phyloP scores from a whole-genome alignment of 2,888 invertebrate species.

The Pogonocherus hispidulus region DNA sequence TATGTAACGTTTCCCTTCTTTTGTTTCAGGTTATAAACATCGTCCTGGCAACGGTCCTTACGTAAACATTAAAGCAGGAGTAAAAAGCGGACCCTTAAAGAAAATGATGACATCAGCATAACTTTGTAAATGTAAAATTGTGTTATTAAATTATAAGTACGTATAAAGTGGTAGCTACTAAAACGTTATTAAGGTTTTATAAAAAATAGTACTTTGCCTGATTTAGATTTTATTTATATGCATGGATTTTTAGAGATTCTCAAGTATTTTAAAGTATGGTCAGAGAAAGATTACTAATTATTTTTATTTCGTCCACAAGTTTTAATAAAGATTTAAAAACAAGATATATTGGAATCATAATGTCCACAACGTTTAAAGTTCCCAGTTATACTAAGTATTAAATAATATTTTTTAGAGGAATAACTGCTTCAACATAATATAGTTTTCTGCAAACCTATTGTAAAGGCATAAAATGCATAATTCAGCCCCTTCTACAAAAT shows the following conservation, averaged over 20 bases:
- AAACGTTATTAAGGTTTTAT: neutral
- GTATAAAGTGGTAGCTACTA: neutral
- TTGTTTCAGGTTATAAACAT: conserved; percentile 71
- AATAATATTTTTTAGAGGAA: too few relatives aligned
- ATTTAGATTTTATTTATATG: too few relatives aligned
- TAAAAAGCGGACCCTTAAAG: conserved; percentile 65
- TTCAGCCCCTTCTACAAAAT: too few relatives aligned
- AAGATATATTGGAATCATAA: too few relatives aligned
- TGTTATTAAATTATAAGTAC: neutral
- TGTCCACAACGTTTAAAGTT: too few relatives aligned
- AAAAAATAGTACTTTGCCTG: too few relatives aligned
- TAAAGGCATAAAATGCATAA: too few relatives aligned
- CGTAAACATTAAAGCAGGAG: conserved; percentile 82
- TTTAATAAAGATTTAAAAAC: too few relatives aligned
- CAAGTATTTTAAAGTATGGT: conserved; percentile 81
- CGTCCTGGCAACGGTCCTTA: conserved; percentile 79
- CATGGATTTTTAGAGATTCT: conserved; percentile 74
- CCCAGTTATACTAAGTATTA: too few relatives aligned
- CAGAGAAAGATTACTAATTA: conserved; percentile 73
- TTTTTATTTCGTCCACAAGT: too few relatives aligned
- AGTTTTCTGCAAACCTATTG: too few relatives aligned
- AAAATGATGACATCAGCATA: conserved; percentile 44
- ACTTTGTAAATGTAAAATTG: conserved; percentile 32
- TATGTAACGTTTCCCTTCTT: conserved; percentile 25
- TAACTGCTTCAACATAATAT: too few relatives aligned